Evolutionary conservation across 1,140 invertebrate genomes (phyloP).

Genomic region (Melipona quadrifasciata): DNA sequence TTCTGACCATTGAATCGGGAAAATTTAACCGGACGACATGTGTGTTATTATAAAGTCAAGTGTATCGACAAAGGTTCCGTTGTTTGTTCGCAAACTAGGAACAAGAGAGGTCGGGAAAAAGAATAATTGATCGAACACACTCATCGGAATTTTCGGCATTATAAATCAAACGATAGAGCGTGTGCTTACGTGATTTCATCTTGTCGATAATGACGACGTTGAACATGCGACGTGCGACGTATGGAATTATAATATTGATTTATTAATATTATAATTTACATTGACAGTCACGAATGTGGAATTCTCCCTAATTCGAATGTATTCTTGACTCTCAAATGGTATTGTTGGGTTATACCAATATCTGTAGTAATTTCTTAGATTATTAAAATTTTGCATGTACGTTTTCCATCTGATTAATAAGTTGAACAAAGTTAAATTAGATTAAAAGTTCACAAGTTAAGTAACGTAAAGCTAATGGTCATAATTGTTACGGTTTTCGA

Average conservation of each 20-base stretch:
- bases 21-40: slow-evolving; percentile 20
- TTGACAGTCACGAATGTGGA: too few relatives aligned
- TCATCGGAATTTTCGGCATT: slow-evolving; percentile 26
- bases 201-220: background rate
- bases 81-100: background rate
- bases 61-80: slow-evolving; percentile 46
- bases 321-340: too few relatives aligned
- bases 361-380: too few relatives aligned
- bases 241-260: background rate
- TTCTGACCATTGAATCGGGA: slow-evolving; percentile 26
- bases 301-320: background rate
- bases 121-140: slow-evolving; percentile 1
- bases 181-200: background rate
- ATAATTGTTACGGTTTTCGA: too few relatives aligned
- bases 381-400: background rate
- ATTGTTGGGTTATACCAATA: too few relatives aligned
- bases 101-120: background rate
- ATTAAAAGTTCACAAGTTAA: too few relatives aligned
- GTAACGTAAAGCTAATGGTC: too few relatives aligned
- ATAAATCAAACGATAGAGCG: slow-evolving; percentile 21
- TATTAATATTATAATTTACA: too few relatives aligned
- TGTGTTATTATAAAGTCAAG: slow-evolving; percentile 13
- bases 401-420: too few relatives aligned
- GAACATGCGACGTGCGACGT: background rate
- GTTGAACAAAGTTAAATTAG: too few relatives aligned